These are phyloP conservation scores for Actinia tenebrosa DNA, from an alignment of 64 coral and sea anemone genomes.

Conservation along the genomic window DNA sequence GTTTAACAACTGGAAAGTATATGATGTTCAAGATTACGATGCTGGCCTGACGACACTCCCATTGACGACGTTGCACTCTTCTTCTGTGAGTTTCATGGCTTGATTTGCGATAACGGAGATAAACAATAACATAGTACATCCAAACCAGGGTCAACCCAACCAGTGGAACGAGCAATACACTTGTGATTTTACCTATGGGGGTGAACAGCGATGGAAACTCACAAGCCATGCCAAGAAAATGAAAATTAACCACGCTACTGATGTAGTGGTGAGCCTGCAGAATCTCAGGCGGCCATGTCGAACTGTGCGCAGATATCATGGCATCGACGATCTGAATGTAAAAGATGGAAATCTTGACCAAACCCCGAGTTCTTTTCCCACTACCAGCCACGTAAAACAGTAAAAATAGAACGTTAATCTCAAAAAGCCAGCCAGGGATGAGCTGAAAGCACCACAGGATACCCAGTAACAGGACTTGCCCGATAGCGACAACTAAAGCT, in stretches of 20 bases:
- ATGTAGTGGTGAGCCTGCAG: conserved; percentile 29
- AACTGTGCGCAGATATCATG: conserved; percentile 42
- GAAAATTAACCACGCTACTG: conserved; percentile 70
- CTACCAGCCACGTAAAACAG: conserved; percentile 62
- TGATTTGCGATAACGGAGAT: neutral
- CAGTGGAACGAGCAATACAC: conserved; percentile 50
- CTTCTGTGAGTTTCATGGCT: neutral
- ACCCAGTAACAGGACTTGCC: conserved; percentile 53
- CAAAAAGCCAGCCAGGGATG: conserved; percentile 73
- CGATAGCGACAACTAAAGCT: conserved; percentile 9
- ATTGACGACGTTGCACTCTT: neutral
- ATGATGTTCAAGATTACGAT: conserved; percentile 66
- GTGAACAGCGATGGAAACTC: conserved; percentile 56
- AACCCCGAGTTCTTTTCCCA: conserved; percentile 33
- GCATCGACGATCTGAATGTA: conserved; percentile 79
- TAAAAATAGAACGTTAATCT: conserved; percentile 47
- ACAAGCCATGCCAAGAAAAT: conserved; percentile 62
- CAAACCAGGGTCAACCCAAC: conserved; percentile 3
- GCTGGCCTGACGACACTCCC: conserved; percentile 32
- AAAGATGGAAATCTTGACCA: conserved; percentile 68
- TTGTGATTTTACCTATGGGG: conserved; percentile 55
- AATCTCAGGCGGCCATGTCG: neutral
- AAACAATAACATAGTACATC: conserved; percentile 23
- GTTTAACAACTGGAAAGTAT: conserved; percentile 80
- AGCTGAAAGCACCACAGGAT: conserved; percentile 42